Conservation (phyloP, 2,888 invertebrate species). For the Zygogramma bicolorata region DNA sequence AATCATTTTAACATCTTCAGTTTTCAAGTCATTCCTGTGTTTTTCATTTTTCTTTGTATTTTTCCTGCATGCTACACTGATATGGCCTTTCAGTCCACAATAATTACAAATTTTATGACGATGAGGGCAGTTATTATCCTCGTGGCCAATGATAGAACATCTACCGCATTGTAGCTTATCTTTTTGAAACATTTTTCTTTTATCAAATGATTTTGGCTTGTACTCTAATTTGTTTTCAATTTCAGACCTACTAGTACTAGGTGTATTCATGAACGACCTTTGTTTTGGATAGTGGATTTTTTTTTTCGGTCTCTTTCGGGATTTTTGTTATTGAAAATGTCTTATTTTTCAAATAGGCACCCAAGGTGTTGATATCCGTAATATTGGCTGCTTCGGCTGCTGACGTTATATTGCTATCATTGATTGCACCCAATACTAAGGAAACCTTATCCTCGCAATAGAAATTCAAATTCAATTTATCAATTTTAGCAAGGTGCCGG, state of each 20-base stretch:
- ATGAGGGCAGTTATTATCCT: conserved; percentile 8
- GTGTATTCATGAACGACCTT: background rate
- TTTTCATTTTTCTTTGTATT: background rate
- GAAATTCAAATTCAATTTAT: conserved; percentile 37
- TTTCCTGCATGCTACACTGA: background rate
- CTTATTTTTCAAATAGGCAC: conserved; percentile 29
- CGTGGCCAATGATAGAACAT: conserved; percentile 8
- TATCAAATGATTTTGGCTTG: conserved; percentile 6
- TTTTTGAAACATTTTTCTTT: conserved; percentile 1
- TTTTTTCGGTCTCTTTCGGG: background rate
- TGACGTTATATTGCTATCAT: conserved; percentile 33
- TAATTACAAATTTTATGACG: background rate
- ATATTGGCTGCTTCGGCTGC: conserved; percentile 38
- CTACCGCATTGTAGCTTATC: conserved; percentile 9
- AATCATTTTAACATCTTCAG: conserved; percentile 2
- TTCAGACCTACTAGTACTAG: conserved; percentile 3
- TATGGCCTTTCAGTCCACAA: background rate
- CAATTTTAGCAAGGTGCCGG: conserved; percentile 38
- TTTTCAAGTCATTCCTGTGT: background rate
- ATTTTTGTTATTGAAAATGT: background rate
- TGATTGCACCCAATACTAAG: conserved; percentile 40
- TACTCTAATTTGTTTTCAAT: conserved; percentile 1
- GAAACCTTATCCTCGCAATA: conserved; percentile 40
- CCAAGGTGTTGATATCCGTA: conserved; percentile 29
- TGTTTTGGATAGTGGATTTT: background rate